Conservation (phyloP, 1,140 invertebrate species). For the Drosophila quadrilineata region DNA sequence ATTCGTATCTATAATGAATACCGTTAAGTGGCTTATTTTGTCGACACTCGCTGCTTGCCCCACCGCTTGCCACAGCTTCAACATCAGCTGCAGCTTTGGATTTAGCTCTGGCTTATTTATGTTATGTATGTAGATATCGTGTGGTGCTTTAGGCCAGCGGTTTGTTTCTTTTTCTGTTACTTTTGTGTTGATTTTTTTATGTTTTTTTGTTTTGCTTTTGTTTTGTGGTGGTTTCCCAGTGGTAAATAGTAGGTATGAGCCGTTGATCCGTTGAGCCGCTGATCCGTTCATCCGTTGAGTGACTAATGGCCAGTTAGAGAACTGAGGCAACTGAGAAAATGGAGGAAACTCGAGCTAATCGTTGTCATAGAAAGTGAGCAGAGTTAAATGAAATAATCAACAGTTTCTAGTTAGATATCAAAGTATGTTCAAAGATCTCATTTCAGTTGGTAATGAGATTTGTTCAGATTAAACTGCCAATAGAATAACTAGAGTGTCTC, state of each 20-base stretch:
- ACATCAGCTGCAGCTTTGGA: slow-evolving; percentile 27
- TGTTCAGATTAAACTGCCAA: not conserved
- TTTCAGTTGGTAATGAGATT: slow-evolving; percentile 25
- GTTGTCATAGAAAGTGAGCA: slow-evolving; percentile 49
- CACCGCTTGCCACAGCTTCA: too few relatives aligned
- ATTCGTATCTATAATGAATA: slow-evolving; percentile 55
- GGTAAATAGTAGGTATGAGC: slow-evolving; percentile 32
- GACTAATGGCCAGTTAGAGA: slow-evolving; percentile 67
- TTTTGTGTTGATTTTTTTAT: too few relatives aligned
- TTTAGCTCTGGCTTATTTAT: slow-evolving; percentile 40
- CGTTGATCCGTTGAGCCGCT: too few relatives aligned
- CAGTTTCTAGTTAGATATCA: slow-evolving; percentile 40
- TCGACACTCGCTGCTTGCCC: slow-evolving; percentile 41
- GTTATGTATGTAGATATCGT: slow-evolving; percentile 52
- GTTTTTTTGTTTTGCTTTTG: slow-evolving; percentile 2
- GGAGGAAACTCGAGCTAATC: too few relatives aligned
- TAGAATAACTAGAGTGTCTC: too few relatives aligned
- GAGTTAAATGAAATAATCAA: slow-evolving; percentile 29
- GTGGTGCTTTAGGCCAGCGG: slow-evolving; percentile 13
- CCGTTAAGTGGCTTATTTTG: slow-evolving; percentile 78
- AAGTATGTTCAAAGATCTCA: slow-evolving; percentile 57
- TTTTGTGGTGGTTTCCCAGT: slow-evolving; percentile 27
- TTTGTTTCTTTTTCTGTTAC: too few relatives aligned
- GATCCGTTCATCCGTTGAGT: slow-evolving; percentile 15
- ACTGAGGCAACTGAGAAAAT: slow-evolving; percentile 43